These are phyloP conservation scores for Steatornis caripensis DNA, from an alignment of 2,113 vertebrate genomes.

Conservation along the genomic window DNA sequence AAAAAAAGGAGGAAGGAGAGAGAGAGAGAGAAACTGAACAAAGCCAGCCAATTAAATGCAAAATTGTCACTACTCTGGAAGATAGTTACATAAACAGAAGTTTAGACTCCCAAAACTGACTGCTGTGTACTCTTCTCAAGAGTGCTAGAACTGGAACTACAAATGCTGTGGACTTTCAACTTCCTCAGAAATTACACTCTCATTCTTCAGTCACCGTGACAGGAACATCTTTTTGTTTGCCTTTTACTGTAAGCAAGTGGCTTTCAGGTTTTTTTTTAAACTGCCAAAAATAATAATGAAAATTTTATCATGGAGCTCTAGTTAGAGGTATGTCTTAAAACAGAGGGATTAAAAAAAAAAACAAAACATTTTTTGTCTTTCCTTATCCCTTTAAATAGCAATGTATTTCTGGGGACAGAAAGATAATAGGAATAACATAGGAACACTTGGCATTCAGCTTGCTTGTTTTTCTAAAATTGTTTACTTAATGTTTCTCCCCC, in stretches of 20 bases:
- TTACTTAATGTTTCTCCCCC: background rate
- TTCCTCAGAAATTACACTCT: background rate
- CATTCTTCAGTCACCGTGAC: background rate
- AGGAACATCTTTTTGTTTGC: background rate
- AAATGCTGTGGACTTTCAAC: background rate
- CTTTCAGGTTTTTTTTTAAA: background rate
- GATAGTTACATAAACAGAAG: background rate
- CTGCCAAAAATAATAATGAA: background rate
- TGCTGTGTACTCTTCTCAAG: background rate
- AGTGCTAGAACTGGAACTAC: background rate
- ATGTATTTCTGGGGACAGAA: background rate
- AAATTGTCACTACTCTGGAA: no score
- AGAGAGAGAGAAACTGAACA: background rate
- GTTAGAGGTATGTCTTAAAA: background rate
- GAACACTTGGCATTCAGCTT: background rate
- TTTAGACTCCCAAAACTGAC: background rate
- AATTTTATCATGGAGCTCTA: background rate
- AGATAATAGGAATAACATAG: background rate
- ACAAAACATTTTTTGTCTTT: background rate
- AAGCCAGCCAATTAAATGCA: background rate
- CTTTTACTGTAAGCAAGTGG: background rate
- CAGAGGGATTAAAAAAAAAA: background rate
- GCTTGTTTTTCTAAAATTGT: slow-evolving; percentile 14
- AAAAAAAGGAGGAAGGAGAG: no score
- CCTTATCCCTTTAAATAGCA: background rate